Conservation (phyloP, 2,113 vertebrate genomes). For the Hiodon alosoides region DNA sequence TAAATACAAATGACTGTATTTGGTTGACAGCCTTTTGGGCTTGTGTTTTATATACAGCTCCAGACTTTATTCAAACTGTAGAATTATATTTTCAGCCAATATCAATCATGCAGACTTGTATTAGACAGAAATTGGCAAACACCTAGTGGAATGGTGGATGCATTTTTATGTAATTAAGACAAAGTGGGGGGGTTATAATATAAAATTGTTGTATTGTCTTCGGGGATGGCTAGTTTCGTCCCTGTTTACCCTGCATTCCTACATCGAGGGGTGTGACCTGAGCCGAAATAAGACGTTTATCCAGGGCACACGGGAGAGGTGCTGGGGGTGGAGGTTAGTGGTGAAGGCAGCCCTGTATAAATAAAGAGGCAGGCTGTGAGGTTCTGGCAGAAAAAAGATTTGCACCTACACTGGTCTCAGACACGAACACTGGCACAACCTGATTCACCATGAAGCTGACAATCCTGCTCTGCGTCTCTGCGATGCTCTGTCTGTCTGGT, state of each 20-base stretch:
- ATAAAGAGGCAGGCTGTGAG: background rate
- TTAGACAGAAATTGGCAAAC: too few species aligned
- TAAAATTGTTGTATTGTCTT: too few species aligned
- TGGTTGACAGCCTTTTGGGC: too few species aligned
- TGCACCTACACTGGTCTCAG: constrained; percentile 30
- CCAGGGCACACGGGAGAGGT: background rate
- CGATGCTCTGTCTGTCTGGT: constrained; percentile 46
- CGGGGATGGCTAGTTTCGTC: too few species aligned
- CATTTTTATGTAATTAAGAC: too few species aligned
- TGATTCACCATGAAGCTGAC: constrained; percentile 44
- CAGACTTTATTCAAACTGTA: too few species aligned
- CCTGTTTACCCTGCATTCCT: background rate
- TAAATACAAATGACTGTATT: too few species aligned
- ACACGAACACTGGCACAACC: background rate
- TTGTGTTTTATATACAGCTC: too few species aligned
- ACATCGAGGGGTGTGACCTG: background rate
- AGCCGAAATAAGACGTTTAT: background rate
- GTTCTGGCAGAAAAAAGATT: constrained; percentile 17
- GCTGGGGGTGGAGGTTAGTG: constrained; percentile 10
- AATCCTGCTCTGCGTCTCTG: constrained; percentile 28
- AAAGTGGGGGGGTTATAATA: too few species aligned
- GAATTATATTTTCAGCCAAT: too few species aligned
- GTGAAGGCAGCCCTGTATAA: constrained; percentile 11
- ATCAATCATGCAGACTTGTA: too few species aligned
- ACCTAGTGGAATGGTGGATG: too few species aligned